These are phyloP conservation scores for Bradysia coprophila DNA, from an alignment of 1,140 invertebrate genomes.

Conservation along the genomic window DNA sequence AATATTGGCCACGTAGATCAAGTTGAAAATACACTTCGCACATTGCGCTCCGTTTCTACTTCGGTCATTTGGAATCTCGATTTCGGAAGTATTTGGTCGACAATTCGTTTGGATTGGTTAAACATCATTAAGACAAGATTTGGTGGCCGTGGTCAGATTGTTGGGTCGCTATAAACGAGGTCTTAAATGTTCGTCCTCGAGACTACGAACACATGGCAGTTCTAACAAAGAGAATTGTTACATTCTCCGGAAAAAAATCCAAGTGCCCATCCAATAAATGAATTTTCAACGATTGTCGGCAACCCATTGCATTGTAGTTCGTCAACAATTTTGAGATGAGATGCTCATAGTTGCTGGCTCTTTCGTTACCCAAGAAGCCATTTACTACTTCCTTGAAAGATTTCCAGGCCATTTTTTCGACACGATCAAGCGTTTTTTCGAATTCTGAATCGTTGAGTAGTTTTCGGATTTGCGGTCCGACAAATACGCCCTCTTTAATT, in stretches of 20 bases:
- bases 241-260: conserved; percentile 13
- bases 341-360: conserved; percentile 8
- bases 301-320: conserved; percentile 7
- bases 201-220: too few species aligned
- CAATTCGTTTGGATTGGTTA: too few species aligned
- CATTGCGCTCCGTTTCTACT: too few species aligned
- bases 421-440: conserved; percentile 4
- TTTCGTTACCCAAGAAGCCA: conserved; percentile 11
- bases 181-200: too few species aligned
- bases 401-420: conserved; percentile 5
- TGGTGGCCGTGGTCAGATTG: too few species aligned
- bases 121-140: too few species aligned
- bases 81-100: too few species aligned
- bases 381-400: conserved; percentile 1
- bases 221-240: too few species aligned
- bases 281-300: conserved; percentile 15
- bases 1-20: too few species aligned
- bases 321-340: conserved; percentile 10
- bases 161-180: too few species aligned
- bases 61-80: too few species aligned
- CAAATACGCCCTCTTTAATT: conserved; percentile 10
- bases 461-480: conserved; percentile 8
- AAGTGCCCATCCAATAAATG: conserved; percentile 11
- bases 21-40: too few species aligned
- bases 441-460: conserved; percentile 5